Evolutionary conservation across 2,888 invertebrate genomes (phyloP).

Genomic region (Tortrix viridana): DNA sequence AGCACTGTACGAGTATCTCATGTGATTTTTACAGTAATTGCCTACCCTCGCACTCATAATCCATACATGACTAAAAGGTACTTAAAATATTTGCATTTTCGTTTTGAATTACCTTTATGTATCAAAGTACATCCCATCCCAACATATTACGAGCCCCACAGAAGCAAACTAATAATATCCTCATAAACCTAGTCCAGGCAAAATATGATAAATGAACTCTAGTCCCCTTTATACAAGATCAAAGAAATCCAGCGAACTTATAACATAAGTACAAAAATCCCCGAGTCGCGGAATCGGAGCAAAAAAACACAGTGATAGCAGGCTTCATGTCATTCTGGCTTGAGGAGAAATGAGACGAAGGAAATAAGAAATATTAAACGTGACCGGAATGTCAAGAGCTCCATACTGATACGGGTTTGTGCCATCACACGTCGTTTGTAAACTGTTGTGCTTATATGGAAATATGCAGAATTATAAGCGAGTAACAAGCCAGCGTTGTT

Average conservation of each 20-base stretch:
- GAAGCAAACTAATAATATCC: slow-evolving; percentile 19
- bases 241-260: slow-evolving; percentile 43
- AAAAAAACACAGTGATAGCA: slow-evolving; percentile 64
- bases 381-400: slow-evolving; percentile 74
- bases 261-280: slow-evolving; percentile 46
- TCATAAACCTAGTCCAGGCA: slow-evolving; percentile 30
- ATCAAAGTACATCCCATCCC: background rate
- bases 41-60: no score
- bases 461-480: slow-evolving; percentile 61
- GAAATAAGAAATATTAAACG: slow-evolving; percentile 83
- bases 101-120: background rate
- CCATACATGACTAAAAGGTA: no score
- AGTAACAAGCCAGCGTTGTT: slow-evolving; percentile 52
- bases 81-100: no score
- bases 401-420: slow-evolving; percentile 64
- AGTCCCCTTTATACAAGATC: slow-evolving; percentile 35
- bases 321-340: slow-evolving; percentile 71
- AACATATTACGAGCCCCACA: background rate
- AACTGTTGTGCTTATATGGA: slow-evolving; percentile 67
- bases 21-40: no score
- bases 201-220: slow-evolving; percentile 38
- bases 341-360: slow-evolving; percentile 79
- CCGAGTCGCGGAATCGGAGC: slow-evolving; percentile 53
- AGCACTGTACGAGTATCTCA: no score
- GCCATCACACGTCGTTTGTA: slow-evolving; percentile 64